A percentile compares a stretch with the other conserved stretches of the same genome.
phyloP scores from a whole-genome alignment of 53 echinoderm and acorn worm genomes.

The Pentamera pediparva region DNA sequence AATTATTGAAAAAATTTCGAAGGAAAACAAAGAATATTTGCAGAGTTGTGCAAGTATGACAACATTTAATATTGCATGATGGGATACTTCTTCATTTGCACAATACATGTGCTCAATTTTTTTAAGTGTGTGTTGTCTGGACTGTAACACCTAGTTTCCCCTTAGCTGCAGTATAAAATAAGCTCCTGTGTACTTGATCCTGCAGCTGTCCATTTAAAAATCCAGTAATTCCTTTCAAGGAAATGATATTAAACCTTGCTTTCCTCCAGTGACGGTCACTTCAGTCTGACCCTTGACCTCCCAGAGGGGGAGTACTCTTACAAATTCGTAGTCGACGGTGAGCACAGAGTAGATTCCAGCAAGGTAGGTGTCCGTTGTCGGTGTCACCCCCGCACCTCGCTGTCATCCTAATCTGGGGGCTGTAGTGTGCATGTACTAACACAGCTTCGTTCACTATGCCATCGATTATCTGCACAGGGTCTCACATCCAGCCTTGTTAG shows the following conservation, averaged over 20 bases:
- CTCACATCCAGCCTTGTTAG: too few relatives aligned
- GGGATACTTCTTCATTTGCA: too few relatives aligned
- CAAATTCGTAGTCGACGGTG: slow-evolving; percentile 74
- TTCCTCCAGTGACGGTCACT: slow-evolving; percentile 60
- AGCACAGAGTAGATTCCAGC: slow-evolving; percentile 58
- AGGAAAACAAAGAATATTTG: too few relatives aligned
- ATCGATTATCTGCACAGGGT: too few relatives aligned
- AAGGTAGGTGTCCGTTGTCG: slow-evolving; percentile 47
- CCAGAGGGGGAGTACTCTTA: slow-evolving; percentile 61
- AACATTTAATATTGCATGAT: too few relatives aligned
- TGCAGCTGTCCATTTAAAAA: not conserved
- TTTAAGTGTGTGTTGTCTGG: not conserved
- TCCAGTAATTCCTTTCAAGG: not conserved
- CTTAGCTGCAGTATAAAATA: too few relatives aligned
- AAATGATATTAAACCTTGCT: not conserved
- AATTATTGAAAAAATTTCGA: not conserved
- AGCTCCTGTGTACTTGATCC: too few relatives aligned
- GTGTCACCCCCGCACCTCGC: not conserved
- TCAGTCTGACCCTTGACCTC: slow-evolving; percentile 60
- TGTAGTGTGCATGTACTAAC: too few relatives aligned
- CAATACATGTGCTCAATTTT: not conserved
- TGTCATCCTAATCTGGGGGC: not conserved
- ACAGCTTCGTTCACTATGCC: too few relatives aligned
- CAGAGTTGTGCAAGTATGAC: too few relatives aligned
- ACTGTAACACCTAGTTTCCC: too few relatives aligned